These are phyloP conservation scores for Oedothorax gibbosus DNA, from an alignment of 1,140 invertebrate genomes.

Conservation along the genomic window DNA sequence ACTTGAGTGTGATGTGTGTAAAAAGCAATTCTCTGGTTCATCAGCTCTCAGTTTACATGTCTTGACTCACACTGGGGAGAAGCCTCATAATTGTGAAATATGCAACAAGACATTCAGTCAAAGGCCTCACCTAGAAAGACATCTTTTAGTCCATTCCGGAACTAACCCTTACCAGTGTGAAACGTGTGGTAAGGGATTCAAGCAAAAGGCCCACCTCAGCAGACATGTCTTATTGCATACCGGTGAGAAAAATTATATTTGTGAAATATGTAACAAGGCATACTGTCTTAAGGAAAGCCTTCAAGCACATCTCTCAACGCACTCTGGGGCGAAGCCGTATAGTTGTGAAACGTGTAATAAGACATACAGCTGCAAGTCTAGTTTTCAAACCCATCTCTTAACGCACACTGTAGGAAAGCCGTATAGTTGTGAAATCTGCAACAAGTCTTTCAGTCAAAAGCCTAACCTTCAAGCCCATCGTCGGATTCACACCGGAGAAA, in stretches of 20 bases:
- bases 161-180: background rate
- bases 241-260: background rate
- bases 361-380: background rate
- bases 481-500: too few species aligned
- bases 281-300: background rate
- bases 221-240: background rate
- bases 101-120: slow-evolving; percentile 26
- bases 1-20: too few species aligned
- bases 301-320: background rate
- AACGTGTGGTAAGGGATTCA: background rate
- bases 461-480: background rate
- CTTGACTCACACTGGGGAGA: slow-evolving; percentile 18
- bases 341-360: too few species aligned
- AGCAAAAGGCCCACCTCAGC: background rate
- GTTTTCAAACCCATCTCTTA: background rate
- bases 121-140: slow-evolving; percentile 1
- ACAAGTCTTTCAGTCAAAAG: background rate
- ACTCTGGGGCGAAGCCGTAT: background rate
- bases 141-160: background rate
- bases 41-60: too few species aligned
- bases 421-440: background rate
- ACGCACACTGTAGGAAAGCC: background rate
- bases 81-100: slow-evolving; percentile 7
- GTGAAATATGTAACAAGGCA: background rate
- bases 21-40: too few species aligned